phyloP scores from a whole-genome alignment of 2,113 vertebrate genomes.

The Triplophysa rosa region DNA sequence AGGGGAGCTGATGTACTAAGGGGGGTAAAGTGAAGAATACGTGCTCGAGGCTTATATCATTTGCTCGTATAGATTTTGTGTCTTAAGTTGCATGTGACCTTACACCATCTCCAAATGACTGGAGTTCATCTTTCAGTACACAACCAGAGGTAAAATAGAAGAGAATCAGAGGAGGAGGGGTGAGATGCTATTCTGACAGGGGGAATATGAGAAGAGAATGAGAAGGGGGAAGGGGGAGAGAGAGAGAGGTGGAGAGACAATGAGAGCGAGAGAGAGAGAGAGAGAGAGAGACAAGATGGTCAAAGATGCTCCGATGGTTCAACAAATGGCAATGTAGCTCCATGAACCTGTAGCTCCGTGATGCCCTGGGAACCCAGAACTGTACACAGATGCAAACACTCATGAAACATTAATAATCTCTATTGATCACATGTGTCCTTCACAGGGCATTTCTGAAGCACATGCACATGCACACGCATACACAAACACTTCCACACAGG shows the following conservation, averaged over 20 bases:
- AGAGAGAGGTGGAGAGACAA: not conserved
- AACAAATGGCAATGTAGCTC: not conserved
- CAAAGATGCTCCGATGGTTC: not conserved
- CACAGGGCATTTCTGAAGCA: constrained; percentile 47
- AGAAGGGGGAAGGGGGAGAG: not conserved
- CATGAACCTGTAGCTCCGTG: constrained; percentile 15
- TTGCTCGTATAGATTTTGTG: constrained; percentile 31
- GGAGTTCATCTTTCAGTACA: constrained; percentile 38
- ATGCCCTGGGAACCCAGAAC: not conserved
- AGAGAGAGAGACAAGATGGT: constrained; percentile 3
- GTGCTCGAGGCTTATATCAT: constrained; percentile 2
- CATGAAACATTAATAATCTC: constrained; percentile 71
- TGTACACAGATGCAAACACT: constrained; percentile 46
- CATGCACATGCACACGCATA: constrained; percentile 50
- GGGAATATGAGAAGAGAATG: constrained; percentile 6
- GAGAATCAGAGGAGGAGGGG: constrained; percentile 17
- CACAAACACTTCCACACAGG: constrained; percentile 26
- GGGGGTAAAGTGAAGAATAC: not conserved
- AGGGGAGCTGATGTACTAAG: constrained; percentile 8
- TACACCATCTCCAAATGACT: constrained; percentile 27
- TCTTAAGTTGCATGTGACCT: constrained; percentile 32
- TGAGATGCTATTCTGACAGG: constrained; percentile 26
- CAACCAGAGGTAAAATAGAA: constrained; percentile 34
- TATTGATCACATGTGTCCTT: constrained; percentile 73
- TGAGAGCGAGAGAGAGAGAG: not conserved